Evolutionary conservation across 2,113 vertebrate species (phyloP), one percentile per base, ranked within the genome.

Genomic region (Nestor notabilis): DNA sequence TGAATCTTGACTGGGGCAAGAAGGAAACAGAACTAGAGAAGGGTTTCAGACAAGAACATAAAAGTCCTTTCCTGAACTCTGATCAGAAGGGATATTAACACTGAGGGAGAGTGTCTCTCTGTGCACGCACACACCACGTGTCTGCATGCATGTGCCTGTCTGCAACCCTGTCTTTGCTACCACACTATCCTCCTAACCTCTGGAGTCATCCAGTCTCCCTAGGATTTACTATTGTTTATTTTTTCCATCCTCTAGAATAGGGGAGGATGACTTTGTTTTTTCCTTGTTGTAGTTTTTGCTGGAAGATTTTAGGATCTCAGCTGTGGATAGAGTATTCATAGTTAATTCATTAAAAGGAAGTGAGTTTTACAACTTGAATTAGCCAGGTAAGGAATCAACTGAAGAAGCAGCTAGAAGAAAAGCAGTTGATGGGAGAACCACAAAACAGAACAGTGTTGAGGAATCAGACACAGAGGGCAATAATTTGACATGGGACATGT

Each of bases 111-210:
- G 49, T 1, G 2, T 10, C 16, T 19, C 58, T 66, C 64, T 11
- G 25, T 0, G 1, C 53, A 63, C 0, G 4, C 35, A 53, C 13
- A 10, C 25, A 31, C 8, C 47, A 46, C 0, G 0, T 2, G 18
- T 50, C 28, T 65, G 43, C n/a, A 4, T 3, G 21, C 13, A 11
- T 55, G 52, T 0, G 37, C 20, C 28, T 72, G 37, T 41, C 37
- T 53, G 0, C 31, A 79, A 28, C 28, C 39, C n/a, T 58, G 47
- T 37, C 27, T 63, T 52, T 47, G 50, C 39, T 49, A 46, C 21
- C 41, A 41, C 24, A 72, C 33, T 27, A 65, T 29, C 23, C 3
- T 35, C 46, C 10, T 49, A 65, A 50, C 21, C 27, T 74, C 47
- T n/a, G 28, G 17, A 81, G 24, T 50, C 5, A 0, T 24, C 41